Percentiles rank a stretch among this genome's conserved stretches.
Conservation (phyloP, 2,113 vertebrate species). For the Rhadina sibilatrix region DNA sequence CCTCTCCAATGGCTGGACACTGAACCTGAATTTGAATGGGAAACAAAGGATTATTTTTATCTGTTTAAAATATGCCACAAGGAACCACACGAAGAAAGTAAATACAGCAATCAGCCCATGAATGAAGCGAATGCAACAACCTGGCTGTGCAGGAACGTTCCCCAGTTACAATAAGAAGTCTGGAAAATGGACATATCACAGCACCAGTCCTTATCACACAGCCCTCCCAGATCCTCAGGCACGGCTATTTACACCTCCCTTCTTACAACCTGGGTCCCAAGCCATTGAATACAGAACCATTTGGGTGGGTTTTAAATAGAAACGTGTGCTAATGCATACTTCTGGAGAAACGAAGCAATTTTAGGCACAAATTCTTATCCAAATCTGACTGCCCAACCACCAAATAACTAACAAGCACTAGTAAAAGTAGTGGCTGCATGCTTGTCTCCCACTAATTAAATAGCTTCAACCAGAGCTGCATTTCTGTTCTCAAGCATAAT, state of each 20-base stretch:
- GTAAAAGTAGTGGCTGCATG: background rate
- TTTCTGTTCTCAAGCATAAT: background rate
- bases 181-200: background rate
- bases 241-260: fast-evolving
- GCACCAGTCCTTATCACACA: background rate
- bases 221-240: too few species aligned
- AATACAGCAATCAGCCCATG: background rate
- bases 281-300: background rate
- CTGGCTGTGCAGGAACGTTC: background rate
- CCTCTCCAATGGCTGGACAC: background rate
- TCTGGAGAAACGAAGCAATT: background rate
- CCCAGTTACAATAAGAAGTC: fast-evolving
- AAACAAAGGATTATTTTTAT: background rate
- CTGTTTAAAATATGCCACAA: fast-evolving
- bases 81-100: fast-evolving
- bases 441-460: background rate
- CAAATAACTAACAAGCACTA: background rate
- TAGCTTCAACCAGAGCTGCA: background rate
- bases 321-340: background rate
- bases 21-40: background rate
- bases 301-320: background rate
- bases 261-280: background rate
- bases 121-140: background rate
- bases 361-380: background rate
- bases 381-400: background rate